Conservation (phyloP, 2,888 invertebrate genomes). For the Plusia festucae region DNA sequence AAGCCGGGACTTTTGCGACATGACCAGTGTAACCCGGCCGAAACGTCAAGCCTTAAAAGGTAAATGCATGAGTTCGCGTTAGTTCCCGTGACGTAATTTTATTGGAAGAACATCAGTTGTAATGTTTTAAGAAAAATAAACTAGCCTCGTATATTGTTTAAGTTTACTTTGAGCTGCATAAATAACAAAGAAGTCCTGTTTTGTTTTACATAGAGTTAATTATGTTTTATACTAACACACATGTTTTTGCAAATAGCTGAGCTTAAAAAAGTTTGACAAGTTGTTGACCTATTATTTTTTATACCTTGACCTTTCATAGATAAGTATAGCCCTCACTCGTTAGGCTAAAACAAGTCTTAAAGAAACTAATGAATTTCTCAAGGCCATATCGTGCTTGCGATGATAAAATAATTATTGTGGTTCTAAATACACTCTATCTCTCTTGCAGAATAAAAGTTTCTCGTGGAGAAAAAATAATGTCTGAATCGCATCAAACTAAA, state of each 20-base stretch:
- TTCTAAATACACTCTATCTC: neutral
- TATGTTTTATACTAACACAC: neutral
- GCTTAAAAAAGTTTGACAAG: slow-evolving; percentile 1
- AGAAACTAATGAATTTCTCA: neutral
- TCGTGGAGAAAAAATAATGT: neutral
- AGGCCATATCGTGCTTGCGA: neutral
- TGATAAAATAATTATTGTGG: neutral
- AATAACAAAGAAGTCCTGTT: no score
- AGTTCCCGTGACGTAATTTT: no score
- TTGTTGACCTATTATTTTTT: slow-evolving; percentile 1
- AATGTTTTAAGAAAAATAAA: no score
- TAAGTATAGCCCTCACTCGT: neutral
- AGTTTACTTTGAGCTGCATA: no score
- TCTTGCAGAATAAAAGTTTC: neutral
- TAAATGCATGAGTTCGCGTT: no score
- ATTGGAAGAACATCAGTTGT: no score
- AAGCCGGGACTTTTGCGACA: no score
- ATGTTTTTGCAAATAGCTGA: neutral
- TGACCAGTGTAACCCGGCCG: no score
- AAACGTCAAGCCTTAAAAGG: no score
- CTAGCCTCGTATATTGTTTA: no score
- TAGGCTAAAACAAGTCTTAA: slow-evolving; percentile 4
- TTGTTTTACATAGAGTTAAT: no score
- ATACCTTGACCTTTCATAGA: neutral
- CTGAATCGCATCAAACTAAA: no score